Base-by-base conservation (phyloP, 2,797 vertebrate species). In the Macroramphosus scolopax region DNA sequence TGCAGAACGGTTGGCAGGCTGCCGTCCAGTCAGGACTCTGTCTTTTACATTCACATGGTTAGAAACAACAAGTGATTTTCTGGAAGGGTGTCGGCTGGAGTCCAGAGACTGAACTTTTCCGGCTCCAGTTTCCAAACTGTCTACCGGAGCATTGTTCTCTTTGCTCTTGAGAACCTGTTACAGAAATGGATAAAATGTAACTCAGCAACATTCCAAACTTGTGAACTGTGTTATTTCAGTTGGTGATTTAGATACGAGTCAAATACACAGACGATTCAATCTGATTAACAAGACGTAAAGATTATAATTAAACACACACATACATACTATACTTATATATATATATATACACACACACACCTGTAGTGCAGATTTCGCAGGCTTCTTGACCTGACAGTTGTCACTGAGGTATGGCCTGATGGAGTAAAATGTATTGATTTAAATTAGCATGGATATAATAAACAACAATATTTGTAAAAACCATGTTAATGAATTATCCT, bases 71-170 rank as follows among this genome's bases (percentile, higher is more conserved):
- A 63, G 41, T 4, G 13, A 6, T 41, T 10, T 59, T 41, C 22
- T 53, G 20, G 11, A 1, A 6, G 36, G 33, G 4, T 38, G 24
- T 34, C 26, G 32, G n/a, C 24, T 44, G 8, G 35, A 13, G 4
- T 3, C 16, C 36, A 46, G 0, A 7, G 35, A 15, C 15, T 35
- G 25, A 34, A 32, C 10, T 57, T 73, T 67, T 20, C 18, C 26
- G 15, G 2, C 2, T 6, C 42, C 16, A 14, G 22, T 9, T 39
- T 22, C 68, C 1, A 25, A 9, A 24, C 8, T 30, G 1, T 33
- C 22, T 5, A 18, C 13, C 13, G 69, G 55, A 30, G 16, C 44
- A 10, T 48, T 44, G 52, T 91, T 91, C 49, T 91, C 89, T 54
- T 90, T 91, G 30, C 54, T 83, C 1, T 2, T 32, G 18, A 12